A percentile compares a stretch with the other conserved stretches of the same genome.
Evolutionary conservation across 2,113 vertebrate species (phyloP).

Genomic region (Symphodus melops): DNA sequence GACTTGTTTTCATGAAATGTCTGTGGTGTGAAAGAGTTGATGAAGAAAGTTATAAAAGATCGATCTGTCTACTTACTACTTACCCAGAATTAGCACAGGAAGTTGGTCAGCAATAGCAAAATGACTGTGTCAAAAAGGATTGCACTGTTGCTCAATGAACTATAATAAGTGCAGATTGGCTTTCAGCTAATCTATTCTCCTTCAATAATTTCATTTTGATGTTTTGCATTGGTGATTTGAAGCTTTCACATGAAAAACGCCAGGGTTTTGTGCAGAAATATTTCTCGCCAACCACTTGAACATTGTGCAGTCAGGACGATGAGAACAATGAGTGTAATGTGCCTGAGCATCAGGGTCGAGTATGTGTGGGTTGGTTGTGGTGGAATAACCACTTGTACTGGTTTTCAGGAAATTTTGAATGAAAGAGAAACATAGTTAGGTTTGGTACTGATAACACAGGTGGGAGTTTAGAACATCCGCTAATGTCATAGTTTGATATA

Average conservation of each 20-base stretch:
- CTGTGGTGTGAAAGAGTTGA: no score
- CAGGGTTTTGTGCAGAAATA: neutral
- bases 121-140: no score
- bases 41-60: no score
- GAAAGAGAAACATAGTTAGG: no score
- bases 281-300: neutral
- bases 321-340: conserved; percentile 13
- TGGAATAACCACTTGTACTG: neutral
- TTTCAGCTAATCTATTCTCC: no score
- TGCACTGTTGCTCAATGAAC: no score
- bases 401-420: neutral
- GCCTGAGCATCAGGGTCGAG: neutral
- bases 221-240: neutral
- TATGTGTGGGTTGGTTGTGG: conserved; percentile 11
- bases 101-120: no score
- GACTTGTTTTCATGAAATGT: no score
- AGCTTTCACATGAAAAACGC: no score
- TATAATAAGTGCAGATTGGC: no score
- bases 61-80: no score
- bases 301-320: neutral
- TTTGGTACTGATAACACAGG: neutral
- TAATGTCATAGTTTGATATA: conserved; percentile 13
- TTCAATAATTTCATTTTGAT: neutral
- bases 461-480: neutral
- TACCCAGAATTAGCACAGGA: no score